These are phyloP conservation scores for Grammomys dolichurus DNA, from an alignment of 2,113 vertebrate genomes.

Conservation along the genomic window DNA sequence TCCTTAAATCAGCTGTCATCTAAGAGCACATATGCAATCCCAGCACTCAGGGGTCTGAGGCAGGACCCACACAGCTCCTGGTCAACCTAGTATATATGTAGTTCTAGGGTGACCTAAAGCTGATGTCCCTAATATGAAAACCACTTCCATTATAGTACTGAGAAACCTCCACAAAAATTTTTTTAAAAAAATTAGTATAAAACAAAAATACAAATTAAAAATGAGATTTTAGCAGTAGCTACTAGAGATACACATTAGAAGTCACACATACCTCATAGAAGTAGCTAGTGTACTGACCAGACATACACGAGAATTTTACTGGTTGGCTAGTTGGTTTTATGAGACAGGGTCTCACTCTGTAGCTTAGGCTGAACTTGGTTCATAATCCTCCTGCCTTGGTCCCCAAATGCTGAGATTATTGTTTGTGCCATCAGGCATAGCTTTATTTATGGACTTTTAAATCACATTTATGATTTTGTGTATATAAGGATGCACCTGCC, in stretches of 20 bases:
- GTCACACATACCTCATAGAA: background rate
- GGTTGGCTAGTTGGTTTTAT: background rate
- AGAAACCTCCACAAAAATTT: background rate
- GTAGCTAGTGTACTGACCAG: background rate
- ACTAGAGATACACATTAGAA: background rate
- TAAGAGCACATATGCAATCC: background rate
- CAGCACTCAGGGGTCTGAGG: background rate
- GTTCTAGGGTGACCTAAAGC: background rate
- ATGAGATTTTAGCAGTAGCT: conserved; percentile 15
- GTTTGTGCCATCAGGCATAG: background rate
- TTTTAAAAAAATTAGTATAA: conserved; percentile 51
- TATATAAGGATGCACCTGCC: background rate
- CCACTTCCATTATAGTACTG: background rate
- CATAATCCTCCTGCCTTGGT: background rate
- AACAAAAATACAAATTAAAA: conserved; percentile 56
- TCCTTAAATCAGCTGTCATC: background rate
- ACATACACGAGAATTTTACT: background rate
- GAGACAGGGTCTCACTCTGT: background rate
- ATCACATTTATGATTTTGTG: background rate
- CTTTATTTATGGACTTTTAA: background rate
- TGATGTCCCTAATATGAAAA: conserved; percentile 22
- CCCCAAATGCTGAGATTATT: background rate
- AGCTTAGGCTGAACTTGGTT: background rate
- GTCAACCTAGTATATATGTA: background rate
- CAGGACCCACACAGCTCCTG: background rate